These are phyloP conservation scores for Protomyctophum bolini DNA, from an alignment of 2,113 vertebrate genomes.

Conservation along the genomic window DNA sequence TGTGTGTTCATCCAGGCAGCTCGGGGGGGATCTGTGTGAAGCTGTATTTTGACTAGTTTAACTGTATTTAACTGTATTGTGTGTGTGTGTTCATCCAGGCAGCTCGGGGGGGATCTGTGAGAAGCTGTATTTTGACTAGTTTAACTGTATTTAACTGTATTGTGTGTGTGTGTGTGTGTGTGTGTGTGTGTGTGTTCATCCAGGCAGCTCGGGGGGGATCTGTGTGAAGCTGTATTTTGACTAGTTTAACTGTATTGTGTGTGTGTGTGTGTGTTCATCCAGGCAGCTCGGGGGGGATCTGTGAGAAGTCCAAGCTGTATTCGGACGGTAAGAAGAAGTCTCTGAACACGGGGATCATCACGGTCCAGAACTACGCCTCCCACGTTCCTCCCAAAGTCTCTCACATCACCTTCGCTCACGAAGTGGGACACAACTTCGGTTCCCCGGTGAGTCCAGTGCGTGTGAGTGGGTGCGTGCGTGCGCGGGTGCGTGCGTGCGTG, in stretches of 20 bases:
- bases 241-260: no score
- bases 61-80: no score
- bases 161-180: no score
- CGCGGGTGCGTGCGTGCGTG: no score
- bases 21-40: no score
- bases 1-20: no score
- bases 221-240: no score
- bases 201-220: no score
- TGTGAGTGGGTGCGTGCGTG: no score
- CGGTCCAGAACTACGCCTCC: conserved; percentile 98
- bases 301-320: conserved; percentile 98
- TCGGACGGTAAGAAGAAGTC: conserved; percentile 99
- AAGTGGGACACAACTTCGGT: conserved; percentile 99
- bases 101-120: conserved; percentile 99
- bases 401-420: conserved; percentile 98
- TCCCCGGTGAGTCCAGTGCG: conserved; percentile 89
- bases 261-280: conserved; percentile 17
- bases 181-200: conserved; percentile 8
- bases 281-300: conserved; percentile 99
- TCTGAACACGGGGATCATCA: conserved; percentile 98
- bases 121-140: conserved; percentile 63
- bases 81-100: conserved; percentile 75
- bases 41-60: no score
- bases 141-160: no score
- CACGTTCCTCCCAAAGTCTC: conserved; percentile 98